Evolutionary conservation across 1,140 invertebrate genomes (phyloP), one percentile per base, ranked within the genome.

Genomic region (Eumeta japonica): DNA sequence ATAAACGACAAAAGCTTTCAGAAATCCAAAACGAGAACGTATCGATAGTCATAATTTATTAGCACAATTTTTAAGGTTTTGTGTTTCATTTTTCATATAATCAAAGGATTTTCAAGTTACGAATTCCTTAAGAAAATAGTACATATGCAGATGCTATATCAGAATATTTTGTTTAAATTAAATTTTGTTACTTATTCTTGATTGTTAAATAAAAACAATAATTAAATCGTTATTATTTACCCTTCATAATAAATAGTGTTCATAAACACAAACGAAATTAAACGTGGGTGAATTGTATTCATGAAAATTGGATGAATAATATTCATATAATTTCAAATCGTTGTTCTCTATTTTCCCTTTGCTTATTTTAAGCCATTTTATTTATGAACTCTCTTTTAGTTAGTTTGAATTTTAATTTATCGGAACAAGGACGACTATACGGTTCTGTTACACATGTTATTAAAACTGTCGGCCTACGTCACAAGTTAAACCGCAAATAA

Each of bases 361-460:
- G 15, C 15, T 35, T 35, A 19, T 35, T 35, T 19, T 35, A 20
- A 19, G 19, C 24, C 33, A 35, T 35, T 35, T 35, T 20, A 35
- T 20, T 20, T 35, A 20, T 20, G 17, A 35, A 3, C 33, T 12
- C 24, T 35, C 18, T 20, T 12, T 35, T 12, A 35, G 12, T 20
- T 13, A 16, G 33, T 35, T 35, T 35, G 24, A 35, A 35, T 20
- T n/a, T 20, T 35, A 20, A 20, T 35, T 34, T 16, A 35, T 5
- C 11, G 18, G 12, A 16, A 20, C 17, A 35, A 16, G 24, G 12
- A 16, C 24, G 33, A 35, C 24, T 20, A 35, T 16, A 13, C 18
- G 15, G 24, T 13, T 15, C 7, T 11, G 12, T 11, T 10, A n/a
- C 7, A 7, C 11, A 19, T 19, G 17, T 16, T 19, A 2, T 19